These are phyloP conservation scores for Sebastes variabilis DNA, from an alignment of 2,797 vertebrate genomes.

Conservation along the genomic window DNA sequence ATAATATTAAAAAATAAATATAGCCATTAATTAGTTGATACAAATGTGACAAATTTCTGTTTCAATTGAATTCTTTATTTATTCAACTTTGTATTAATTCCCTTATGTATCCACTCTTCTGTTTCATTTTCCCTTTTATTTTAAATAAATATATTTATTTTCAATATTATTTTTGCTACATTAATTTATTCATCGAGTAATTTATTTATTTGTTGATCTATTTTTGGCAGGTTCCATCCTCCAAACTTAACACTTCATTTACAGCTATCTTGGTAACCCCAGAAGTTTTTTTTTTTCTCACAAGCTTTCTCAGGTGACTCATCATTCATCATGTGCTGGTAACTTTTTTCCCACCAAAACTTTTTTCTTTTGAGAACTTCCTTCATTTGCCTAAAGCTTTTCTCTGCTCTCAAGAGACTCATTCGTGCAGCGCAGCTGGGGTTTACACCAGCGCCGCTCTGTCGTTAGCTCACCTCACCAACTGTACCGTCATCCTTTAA, in stretches of 20 bases:
- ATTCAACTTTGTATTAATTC: too few species aligned
- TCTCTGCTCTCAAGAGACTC: conserved; percentile 21
- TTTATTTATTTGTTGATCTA: too few species aligned
- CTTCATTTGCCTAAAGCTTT: conserved; percentile 1
- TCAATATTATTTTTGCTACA: too few species aligned
- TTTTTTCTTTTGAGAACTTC: not conserved
- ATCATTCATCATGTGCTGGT: not conserved
- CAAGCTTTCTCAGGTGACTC: not conserved
- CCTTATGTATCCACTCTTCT: too few species aligned
- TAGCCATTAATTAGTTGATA: too few species aligned
- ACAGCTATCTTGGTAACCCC: not conserved
- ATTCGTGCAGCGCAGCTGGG: conserved; percentile 8
- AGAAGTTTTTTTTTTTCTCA: not conserved
- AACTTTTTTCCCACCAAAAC: not conserved
- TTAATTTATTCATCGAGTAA: too few species aligned
- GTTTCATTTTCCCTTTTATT: too few species aligned
- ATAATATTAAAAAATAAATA: too few species aligned
- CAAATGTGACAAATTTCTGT: too few species aligned
- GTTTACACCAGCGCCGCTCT: not conserved
- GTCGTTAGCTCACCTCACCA: conserved; percentile 17
- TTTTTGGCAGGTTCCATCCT: too few species aligned
- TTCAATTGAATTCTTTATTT: too few species aligned
- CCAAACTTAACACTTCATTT: not conserved
- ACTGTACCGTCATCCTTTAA: conserved; percentile 25
- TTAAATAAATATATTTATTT: too few species aligned